Evolutionary conservation across 2,797 vertebrate genomes (phyloP), one percentile per base, ranked within the genome.

Genomic region (Argya squamiceps): DNA sequence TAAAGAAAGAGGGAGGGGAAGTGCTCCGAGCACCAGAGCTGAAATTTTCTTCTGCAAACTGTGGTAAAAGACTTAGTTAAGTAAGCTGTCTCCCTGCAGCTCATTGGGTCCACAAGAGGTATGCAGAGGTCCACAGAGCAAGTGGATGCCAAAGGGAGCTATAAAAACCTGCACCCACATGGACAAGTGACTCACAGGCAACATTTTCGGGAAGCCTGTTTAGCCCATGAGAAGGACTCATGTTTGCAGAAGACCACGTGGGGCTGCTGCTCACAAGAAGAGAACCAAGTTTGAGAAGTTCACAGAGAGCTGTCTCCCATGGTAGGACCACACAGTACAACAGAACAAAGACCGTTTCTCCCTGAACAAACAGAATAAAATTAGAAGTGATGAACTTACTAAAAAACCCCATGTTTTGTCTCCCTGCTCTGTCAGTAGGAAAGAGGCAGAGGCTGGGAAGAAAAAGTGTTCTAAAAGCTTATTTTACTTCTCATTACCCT

Each of bases 181-280:
- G 43, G 29, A 27, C 0, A 3, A 67, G 6, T 47, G 36, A 58
- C 19, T 39, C 43, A 26, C 0, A 2, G 29, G 15, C 63, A 67
- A 27, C 15, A 18, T 15, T 23, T 29, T n/a, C 0, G 0, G 23
- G 43, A 47, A 67, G 30, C 23, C 23, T 39, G 29, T 39, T 47
- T 47, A 47, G 15, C 23, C 43, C 5, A 1, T 47, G 19, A 67
- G 34, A 36, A 65, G 22, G 62, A 37, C 11, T 47, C 34, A 47
- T 0, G 1, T n/a, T 67, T 56, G 41, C 29, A n/a, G 24, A 29
- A n/a, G 52, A 56, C 0, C 39, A 43, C 23, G 18, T 3, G 1
- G 23, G 29, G 29, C 52, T 67, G 29, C 43, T 56, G 23, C 29
- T 47, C 63, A 17, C 2, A 1, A 23, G 63, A 56, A 56, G 63